Percentiles rank a stretch among this genome's conserved stretches.
Conservation (phyloP, 1,140 invertebrate species). For the Polypedilum vanderplanki region DNA sequence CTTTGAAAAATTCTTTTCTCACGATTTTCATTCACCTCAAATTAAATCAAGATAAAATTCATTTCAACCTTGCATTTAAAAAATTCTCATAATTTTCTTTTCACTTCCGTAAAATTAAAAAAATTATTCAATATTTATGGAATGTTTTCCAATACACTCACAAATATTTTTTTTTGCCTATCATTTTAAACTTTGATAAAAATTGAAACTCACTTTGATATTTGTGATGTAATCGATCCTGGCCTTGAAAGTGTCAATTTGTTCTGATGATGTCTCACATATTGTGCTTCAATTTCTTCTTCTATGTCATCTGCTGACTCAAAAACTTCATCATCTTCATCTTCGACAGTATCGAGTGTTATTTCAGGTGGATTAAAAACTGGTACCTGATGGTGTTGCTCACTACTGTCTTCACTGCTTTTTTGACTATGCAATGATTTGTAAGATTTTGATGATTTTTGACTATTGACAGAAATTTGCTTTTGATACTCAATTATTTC, state of each 20-base stretch:
- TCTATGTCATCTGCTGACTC: neutral
- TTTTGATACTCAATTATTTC: neutral
- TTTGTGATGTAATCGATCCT: neutral
- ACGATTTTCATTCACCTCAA: no score
- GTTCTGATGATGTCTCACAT: neutral
- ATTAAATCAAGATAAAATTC: neutral
- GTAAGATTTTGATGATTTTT: neutral
- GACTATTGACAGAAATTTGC: neutral
- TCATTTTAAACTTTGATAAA: no score
- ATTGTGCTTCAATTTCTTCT: neutral
- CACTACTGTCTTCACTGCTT: no score
- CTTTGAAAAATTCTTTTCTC: no score
- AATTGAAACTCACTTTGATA: neutral
- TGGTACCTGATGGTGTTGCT: neutral
- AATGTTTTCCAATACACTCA: no score
- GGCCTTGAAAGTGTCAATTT: neutral
- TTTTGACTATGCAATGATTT: neutral
- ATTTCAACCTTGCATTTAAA: neutral
- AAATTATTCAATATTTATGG: no score
- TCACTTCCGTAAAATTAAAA: neutral
- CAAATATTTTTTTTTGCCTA: no score
- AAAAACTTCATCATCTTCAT: slow-evolving; percentile 20
- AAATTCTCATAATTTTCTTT: neutral
- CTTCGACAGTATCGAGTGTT: neutral
- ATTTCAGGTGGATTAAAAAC: neutral